Conservation (phyloP, 2,888 invertebrate genomes). For the Ennomos erosarius region DNA sequence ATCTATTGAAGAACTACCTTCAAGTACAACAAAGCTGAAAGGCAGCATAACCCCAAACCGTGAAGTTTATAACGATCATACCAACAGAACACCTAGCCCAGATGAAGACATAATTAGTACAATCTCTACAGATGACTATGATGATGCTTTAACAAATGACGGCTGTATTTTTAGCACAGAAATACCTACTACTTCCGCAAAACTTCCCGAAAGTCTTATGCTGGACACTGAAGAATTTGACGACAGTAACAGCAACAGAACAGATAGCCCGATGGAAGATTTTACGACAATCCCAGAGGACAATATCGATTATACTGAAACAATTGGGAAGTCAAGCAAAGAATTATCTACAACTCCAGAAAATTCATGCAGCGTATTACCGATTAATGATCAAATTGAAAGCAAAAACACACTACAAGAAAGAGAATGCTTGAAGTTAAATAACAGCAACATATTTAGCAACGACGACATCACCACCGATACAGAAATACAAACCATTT, state of each 20-base stretch:
- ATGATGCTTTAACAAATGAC: not conserved
- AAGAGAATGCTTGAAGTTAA: constrained; percentile 56
- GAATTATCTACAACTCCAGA: not conserved
- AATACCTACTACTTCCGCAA: not conserved
- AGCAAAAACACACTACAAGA: constrained; percentile 28
- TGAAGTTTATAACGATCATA: not conserved
- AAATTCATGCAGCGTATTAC: not conserved
- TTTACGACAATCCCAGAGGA: not conserved
- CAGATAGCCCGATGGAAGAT: not conserved
- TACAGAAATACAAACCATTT: constrained; percentile 66
- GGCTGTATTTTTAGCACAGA: not conserved
- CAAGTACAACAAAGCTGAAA: too few relatives aligned
- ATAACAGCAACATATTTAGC: constrained; percentile 52
- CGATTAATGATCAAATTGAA: not conserved
- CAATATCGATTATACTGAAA: not conserved
- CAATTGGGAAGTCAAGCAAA: not conserved
- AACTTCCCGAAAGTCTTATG: not conserved
- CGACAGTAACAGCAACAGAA: too few relatives aligned
- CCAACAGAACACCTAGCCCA: not conserved
- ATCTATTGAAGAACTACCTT: too few relatives aligned
- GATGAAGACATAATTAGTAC: not conserved
- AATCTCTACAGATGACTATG: not conserved
- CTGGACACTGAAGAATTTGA: not conserved
- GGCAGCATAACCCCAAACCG: too few relatives aligned
- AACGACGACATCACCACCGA: constrained; percentile 52